A percentile compares a stretch with the other conserved stretches of the same genome.
These are phyloP conservation scores for Ladona fulva DNA, from an alignment of 1,140 invertebrate species.

Conservation along the genomic window DNA sequence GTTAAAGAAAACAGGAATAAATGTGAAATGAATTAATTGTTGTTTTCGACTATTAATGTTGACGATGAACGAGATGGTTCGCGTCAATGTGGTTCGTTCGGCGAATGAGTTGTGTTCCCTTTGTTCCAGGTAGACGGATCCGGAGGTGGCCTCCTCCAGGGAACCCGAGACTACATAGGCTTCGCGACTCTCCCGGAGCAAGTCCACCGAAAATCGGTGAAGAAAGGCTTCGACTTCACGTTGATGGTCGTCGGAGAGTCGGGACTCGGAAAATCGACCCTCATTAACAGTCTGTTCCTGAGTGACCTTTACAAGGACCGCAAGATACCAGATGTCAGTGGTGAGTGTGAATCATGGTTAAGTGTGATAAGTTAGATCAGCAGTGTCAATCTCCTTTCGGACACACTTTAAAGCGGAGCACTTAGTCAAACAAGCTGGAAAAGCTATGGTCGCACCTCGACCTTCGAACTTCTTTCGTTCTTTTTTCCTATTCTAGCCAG, in stretches of 20 bases:
- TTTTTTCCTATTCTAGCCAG: no score
- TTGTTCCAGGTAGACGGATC: background rate
- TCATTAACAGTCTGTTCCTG: constrained; percentile 96
- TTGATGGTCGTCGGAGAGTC: constrained; percentile 97
- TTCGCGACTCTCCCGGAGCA: constrained; percentile 94
- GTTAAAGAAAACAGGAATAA: no score
- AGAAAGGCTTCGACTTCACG: constrained; percentile 97
- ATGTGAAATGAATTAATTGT: no score
- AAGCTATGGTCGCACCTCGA: no score
- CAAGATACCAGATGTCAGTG: constrained; percentile 73
- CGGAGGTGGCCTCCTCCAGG: background rate
- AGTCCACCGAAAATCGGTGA: constrained; percentile 91
- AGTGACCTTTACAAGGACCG: constrained; percentile 89
- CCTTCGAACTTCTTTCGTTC: no score
- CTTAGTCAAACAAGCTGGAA: no score
- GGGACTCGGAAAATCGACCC: constrained; percentile 93
- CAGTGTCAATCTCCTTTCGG: background rate
- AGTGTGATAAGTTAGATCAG: background rate
- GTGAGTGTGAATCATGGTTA: constrained; percentile 37
- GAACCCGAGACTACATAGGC: constrained; percentile 67
- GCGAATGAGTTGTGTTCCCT: background rate
- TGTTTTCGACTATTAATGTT: no score
- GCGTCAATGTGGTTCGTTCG: background rate
- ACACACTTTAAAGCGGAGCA: no score
- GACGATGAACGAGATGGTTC: no score